Evolutionary conservation across 2,113 vertebrate species (phyloP).

Genomic region (Oophaga pumilio): DNA sequence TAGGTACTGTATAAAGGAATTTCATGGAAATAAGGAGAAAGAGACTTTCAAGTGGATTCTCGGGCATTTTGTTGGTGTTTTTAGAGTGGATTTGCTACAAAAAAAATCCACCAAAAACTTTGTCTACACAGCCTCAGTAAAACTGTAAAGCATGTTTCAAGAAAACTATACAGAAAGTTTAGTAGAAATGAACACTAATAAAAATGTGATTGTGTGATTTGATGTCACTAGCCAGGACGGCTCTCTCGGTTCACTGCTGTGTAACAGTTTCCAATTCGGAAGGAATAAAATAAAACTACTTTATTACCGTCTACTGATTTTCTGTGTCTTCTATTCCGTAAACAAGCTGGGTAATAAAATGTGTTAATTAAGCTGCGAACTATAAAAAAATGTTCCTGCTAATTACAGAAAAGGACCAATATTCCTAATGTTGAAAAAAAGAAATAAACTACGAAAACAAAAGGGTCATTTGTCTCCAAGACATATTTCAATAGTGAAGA

Average conservation of each 20-base stretch:
- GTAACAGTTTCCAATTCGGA: background rate
- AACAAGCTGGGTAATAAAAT: constrained; percentile 1
- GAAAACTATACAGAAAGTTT: too few species aligned
- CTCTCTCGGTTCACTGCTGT: background rate
- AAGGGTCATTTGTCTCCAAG: too few species aligned
- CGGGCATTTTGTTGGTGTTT: too few species aligned
- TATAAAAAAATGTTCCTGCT: background rate
- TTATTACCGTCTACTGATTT: background rate
- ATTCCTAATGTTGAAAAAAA: background rate
- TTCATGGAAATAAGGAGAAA: too few species aligned
- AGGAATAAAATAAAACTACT: background rate
- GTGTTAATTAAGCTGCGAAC: background rate
- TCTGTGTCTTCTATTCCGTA: background rate
- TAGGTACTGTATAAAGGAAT: too few species aligned
- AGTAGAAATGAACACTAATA: too few species aligned
- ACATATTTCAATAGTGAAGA: background rate
- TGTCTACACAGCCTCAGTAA: too few species aligned
- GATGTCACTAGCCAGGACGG: background rate
- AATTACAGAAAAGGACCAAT: constrained; percentile 7
- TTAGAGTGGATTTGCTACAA: too few species aligned
- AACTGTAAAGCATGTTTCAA: too few species aligned
- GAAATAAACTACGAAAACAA: background rate
- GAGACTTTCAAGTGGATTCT: too few species aligned
- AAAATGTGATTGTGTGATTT: background rate
- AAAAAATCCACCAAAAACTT: too few species aligned